phyloP scores from a whole-genome alignment of 2,888 invertebrate genomes.

The Agapostemon virescens region DNA sequence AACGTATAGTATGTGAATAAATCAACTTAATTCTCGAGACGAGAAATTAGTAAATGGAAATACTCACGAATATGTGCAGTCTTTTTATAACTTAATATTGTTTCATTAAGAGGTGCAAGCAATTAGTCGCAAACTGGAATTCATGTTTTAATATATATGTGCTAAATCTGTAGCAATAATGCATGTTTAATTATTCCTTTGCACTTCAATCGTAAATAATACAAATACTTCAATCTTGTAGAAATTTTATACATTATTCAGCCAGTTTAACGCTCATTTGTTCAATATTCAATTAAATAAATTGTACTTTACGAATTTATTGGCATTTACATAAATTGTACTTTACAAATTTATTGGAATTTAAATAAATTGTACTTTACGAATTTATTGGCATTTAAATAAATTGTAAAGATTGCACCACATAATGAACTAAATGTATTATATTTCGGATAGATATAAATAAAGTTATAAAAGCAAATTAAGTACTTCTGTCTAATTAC shows the following conservation, averaged over 20 bases:
- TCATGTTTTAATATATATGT: background rate
- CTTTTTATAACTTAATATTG: background rate
- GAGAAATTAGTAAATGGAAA: background rate
- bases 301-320: background rate
- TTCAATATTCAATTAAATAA: background rate
- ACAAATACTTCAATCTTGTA: background rate
- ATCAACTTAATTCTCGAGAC: background rate
- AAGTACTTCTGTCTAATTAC: background rate
- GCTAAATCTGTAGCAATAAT: background rate
- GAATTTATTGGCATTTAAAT: background rate
- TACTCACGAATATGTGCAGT: background rate
- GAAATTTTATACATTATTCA: background rate
- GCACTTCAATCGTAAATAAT: no score
- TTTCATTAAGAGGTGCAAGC: background rate
- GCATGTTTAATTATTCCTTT: conserved; percentile 15
- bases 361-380: background rate
- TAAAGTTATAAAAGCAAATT: background rate
- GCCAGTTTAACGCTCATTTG: background rate
- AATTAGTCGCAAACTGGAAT: background rate
- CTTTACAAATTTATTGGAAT: no score
- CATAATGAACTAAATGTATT: background rate
- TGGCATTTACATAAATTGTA: no score
- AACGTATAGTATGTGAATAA: background rate
- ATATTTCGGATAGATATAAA: background rate
- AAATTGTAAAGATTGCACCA: background rate